Evolutionary conservation across 2,797 vertebrate species (phyloP), one percentile per base, ranked within the genome.

Genomic region (Hephaestus fuliginosus): DNA sequence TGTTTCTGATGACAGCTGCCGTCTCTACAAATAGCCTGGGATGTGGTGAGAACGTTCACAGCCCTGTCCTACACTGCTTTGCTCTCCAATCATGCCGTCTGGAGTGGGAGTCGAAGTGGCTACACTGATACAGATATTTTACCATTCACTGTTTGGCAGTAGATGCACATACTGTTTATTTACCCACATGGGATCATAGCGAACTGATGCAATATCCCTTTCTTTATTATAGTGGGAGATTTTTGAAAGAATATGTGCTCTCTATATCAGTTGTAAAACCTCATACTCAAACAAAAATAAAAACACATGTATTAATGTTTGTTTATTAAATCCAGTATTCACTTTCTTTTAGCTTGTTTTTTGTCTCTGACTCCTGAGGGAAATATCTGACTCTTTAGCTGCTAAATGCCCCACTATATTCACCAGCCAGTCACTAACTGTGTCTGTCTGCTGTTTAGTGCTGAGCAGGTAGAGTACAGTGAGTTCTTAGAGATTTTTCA

Each of bases 1-100:
- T 91, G 90, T 88, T 88, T 88, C 88, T 85, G 89, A 88, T 91
- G 93, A 92, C 92, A 95, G 93, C 91, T 91, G 86, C 89, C 91
- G 85, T 92, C 88, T 93, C 92, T 91, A 77, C 92, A 93, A 94
- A 95, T 94, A 94, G 90, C 84, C 68, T 33, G 64, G 56, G 86
- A 89, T 85, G 88, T 88, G 85, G 92, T 91, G 91, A 91, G 90
- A 94, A 92, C 82, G 76, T 93, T 93, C 91, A 88, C 94, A 92
- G 78, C 88, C 72, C 71, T 86, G 90, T 87, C 90, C 89, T 82
- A 85, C 90, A 84, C 81, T 53, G 58, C 80, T 78, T 83, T n/a
- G 22, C 84, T 91, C 86, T 82, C 84, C 88, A 68, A 81, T 85
- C 73, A 39, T 70, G 83, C 76, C 13, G 14, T 75, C 83, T 80